phyloP scores from a whole-genome alignment of 2,113 vertebrate genomes.

The Benthochromis sp. region DNA sequence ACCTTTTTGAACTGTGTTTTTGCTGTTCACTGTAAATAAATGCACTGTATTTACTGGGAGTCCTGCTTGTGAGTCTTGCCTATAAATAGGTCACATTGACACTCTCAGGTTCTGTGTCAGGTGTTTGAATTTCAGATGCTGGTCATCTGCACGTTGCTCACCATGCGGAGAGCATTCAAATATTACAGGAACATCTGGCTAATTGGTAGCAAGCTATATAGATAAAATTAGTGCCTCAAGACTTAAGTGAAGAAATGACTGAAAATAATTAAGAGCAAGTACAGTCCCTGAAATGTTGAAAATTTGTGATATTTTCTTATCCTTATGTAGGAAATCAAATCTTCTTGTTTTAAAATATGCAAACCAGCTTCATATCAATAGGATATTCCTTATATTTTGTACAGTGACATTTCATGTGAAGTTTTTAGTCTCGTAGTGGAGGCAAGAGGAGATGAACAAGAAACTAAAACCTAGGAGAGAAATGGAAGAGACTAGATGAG shows the following conservation, averaged over 20 bases:
- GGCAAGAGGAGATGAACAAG: neutral
- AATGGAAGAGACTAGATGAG: neutral
- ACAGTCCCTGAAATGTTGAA: accelerated
- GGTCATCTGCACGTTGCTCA: neutral
- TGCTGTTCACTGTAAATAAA: neutral
- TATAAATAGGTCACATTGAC: accelerated
- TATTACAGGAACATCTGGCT: neutral
- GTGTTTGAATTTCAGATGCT: neutral
- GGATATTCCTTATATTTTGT: neutral
- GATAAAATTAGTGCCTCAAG: neutral
- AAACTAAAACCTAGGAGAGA: neutral
- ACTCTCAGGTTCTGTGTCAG: neutral
- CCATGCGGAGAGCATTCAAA: accelerated
- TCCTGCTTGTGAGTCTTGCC: accelerated
- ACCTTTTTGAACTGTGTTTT: neutral
- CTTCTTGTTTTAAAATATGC: neutral
- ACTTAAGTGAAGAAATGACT: neutral
- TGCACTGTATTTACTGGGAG: neutral
- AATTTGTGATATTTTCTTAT: neutral
- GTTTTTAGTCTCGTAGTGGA: neutral
- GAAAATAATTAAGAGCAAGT: neutral
- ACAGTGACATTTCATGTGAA: neutral
- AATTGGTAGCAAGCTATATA: neutral
- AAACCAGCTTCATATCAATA: accelerated
- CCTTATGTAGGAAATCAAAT: neutral